Conservation (phyloP, 30 jellyfish, hydroid and myxozoan species). For the Aurelia aurita region DNA sequence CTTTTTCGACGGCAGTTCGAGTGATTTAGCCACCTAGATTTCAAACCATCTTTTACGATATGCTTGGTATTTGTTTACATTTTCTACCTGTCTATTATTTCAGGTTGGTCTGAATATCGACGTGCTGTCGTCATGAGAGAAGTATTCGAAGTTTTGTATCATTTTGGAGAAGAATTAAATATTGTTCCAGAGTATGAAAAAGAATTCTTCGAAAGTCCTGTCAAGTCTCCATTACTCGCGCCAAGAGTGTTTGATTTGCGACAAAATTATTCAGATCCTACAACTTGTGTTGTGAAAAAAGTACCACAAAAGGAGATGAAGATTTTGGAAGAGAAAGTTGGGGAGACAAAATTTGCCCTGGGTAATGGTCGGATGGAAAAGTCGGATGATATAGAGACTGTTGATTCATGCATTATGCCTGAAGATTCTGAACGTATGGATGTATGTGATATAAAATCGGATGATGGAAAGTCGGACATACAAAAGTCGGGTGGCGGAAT, state of each 20-base stretch:
- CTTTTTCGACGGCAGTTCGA: no score
- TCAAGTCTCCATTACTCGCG: constrained; percentile 61
- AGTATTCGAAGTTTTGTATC: constrained; percentile 94
- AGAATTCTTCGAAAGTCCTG: constrained; percentile 68
- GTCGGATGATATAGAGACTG: no score
- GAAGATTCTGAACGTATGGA: no score
- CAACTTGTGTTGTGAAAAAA: constrained; percentile 60
- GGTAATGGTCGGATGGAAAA: not conserved
- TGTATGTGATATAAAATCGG: no score
- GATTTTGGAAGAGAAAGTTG: constrained; percentile 3
- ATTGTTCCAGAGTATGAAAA: constrained; percentile 77
- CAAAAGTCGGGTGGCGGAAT: no score
- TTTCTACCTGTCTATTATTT: not conserved
- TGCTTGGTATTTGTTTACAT: no score
- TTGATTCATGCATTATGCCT: no score
- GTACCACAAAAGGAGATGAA: constrained; percentile 23
- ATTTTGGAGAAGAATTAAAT: constrained; percentile 62
- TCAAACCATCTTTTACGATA: no score
- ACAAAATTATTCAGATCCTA: constrained; percentile 61
- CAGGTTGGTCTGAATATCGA: constrained; percentile 99
- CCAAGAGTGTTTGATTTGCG: constrained; percentile 66
- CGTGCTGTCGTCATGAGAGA: constrained; percentile 99
- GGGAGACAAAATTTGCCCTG: not conserved
- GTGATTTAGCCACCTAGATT: no score
- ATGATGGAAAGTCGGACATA: no score